phyloP scores from a whole-genome alignment of 2,113 vertebrate genomes.

The Bujurquina vittata region DNA sequence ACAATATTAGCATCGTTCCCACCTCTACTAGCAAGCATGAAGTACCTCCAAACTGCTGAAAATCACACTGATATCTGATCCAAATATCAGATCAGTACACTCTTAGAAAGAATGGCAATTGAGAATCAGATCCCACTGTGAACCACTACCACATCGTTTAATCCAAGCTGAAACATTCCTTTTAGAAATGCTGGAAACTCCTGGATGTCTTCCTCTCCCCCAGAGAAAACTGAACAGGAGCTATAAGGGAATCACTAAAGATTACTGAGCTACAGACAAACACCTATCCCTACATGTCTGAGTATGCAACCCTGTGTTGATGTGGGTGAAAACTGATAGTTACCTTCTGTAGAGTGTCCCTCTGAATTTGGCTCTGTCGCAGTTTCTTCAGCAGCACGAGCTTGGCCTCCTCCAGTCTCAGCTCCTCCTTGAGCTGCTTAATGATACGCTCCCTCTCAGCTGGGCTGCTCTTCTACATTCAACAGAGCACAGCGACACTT shows the following conservation, averaged over 20 bases:
- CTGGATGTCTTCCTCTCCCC: background rate
- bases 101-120: no score
- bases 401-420: conserved; percentile 94
- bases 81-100: no score
- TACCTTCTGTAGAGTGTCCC: conserved; percentile 91
- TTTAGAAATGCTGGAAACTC: background rate
- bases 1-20: no score
- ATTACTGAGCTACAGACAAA: background rate
- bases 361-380: conserved; percentile 94
- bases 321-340: background rate
- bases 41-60: no score
- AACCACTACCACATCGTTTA: no score
- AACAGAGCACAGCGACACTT: conserved; percentile 35
- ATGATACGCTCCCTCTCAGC: conserved; percentile 90
- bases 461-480: conserved; percentile 87
- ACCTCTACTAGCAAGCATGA: no score
- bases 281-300: background rate
- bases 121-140: no score
- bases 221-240: background rate
- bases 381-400: conserved; percentile 94
- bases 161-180: background rate
- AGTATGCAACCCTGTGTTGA: background rate
- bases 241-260: background rate
- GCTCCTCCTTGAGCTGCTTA: conserved; percentile 92
- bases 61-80: no score